phyloP scores from a whole-genome alignment of 1,140 invertebrate species.

The Frieseomelitta varia region DNA sequence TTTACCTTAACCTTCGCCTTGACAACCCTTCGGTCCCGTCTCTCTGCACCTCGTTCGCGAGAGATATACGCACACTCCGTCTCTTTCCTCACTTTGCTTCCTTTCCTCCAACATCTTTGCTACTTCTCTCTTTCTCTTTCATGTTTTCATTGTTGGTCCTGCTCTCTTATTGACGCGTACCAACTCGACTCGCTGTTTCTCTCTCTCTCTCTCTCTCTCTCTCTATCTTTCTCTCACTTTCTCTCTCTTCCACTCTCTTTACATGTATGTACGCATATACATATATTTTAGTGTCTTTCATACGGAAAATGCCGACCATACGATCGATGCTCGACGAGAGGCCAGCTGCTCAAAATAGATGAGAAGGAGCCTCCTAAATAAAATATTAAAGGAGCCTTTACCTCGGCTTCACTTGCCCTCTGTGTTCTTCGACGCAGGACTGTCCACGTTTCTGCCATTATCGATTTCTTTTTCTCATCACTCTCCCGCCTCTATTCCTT shows the following conservation, averaged over 20 bases:
- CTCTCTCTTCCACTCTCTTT: too few species aligned
- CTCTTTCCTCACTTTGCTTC: not conserved
- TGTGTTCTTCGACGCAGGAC: not conserved
- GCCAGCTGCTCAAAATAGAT: constrained; percentile 60
- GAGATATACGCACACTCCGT: constrained; percentile 6
- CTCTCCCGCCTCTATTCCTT: not conserved
- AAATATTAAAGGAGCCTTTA: constrained; percentile 53
- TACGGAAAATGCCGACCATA: constrained; percentile 35
- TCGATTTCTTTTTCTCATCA: not conserved
- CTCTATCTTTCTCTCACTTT: too few species aligned
- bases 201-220: too few species aligned
- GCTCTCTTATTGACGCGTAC: not conserved
- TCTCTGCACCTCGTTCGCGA: not conserved
- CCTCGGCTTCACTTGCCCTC: not conserved
- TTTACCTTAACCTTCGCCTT: constrained; percentile 62
- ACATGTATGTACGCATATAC: not conserved
- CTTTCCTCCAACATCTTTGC: not conserved
- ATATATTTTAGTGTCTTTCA: constrained; percentile 24
- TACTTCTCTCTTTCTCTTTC: not conserved
- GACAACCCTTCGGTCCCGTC: constrained; percentile 6
- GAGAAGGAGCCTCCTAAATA: constrained; percentile 51
- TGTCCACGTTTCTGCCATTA: not conserved
- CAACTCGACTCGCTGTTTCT: not conserved
- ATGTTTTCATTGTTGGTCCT: not conserved
- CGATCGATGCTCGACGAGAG: constrained; percentile 63